Evolutionary conservation across 2,113 vertebrate genomes (phyloP).

Genomic region (Nothoprocta pentlandii): DNA sequence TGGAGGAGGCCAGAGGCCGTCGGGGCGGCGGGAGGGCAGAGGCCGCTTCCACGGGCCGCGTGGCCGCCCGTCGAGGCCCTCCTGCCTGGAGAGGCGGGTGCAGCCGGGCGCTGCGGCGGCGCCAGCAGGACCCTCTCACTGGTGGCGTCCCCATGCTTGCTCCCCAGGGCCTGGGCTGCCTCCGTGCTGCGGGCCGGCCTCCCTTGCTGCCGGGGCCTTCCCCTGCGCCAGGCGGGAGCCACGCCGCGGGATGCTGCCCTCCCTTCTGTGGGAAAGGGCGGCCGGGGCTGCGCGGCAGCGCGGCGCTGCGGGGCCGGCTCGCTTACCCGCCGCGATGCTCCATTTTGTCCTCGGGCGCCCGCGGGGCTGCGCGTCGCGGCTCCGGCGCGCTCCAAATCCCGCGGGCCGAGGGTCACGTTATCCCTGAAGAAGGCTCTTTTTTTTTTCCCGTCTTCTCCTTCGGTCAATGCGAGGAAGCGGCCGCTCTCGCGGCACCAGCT

Average conservation of each 20-base stretch:
- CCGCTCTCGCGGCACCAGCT: constrained; percentile 68
- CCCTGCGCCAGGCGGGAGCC: no score
- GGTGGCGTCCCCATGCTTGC: not conserved
- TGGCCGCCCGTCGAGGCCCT: no score
- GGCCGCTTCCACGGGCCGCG: no score
- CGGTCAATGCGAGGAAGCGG: constrained; percentile 30
- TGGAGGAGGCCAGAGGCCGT: not conserved
- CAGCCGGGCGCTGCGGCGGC: no score
- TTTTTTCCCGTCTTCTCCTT: not conserved
- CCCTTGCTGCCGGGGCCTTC: no score
- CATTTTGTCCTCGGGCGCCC: constrained; percentile 53
- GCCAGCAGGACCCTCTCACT: not conserved
- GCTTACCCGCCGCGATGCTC: constrained; percentile 37
- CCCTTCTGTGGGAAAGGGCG: not conserved
- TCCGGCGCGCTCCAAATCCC: constrained; percentile 35
- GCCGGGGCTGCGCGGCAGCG: not conserved
- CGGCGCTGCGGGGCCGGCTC: constrained; percentile 2
- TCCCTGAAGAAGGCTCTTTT: constrained; percentile 37
- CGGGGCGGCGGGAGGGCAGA: not conserved
- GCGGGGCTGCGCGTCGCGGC: constrained; percentile 1
- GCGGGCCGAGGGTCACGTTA: constrained; percentile 21
- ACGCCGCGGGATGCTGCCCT: no score
- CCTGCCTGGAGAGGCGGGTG: no score
- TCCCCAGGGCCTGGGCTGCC: not conserved
- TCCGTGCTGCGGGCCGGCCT: no score